phyloP scores from a whole-genome alignment of 2,888 invertebrate genomes.

The Thysanoteuthis rhombus region DNA sequence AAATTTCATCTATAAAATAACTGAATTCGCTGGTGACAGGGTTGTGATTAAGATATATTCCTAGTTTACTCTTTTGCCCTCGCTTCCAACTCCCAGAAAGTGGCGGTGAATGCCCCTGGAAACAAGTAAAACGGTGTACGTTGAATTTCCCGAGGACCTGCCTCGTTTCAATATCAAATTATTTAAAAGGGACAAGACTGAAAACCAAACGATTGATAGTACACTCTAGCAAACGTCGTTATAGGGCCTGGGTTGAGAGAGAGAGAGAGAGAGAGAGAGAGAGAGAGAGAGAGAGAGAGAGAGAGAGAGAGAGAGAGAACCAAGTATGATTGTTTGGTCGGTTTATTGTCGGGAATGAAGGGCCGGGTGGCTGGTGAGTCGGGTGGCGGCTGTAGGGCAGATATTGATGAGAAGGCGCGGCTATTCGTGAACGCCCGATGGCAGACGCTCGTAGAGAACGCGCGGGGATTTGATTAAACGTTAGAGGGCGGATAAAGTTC shows the following conservation, averaged over 20 bases:
- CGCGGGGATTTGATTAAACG: not conserved
- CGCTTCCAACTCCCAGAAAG: too few species aligned
- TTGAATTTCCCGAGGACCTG: not conserved
- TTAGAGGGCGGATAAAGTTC: not conserved
- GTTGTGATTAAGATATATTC: too few species aligned
- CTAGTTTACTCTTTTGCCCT: too few species aligned
- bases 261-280: too few species aligned
- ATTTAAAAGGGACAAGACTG: not conserved
- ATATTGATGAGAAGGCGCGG: not conserved
- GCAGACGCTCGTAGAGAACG: not conserved
- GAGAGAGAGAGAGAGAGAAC: not conserved
- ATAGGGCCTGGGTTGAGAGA: not conserved
- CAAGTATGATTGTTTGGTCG: not conserved
- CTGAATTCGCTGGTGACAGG: too few species aligned
- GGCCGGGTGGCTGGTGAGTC: not conserved
- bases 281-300: not conserved
- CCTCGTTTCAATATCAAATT: not conserved
- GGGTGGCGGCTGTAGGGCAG: not conserved
- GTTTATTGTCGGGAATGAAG: not conserved
- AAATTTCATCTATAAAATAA: too few species aligned
- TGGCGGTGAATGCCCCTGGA: too few species aligned
- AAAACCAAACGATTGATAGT: too few species aligned
- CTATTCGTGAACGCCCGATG: not conserved
- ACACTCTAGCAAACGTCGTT: too few species aligned
- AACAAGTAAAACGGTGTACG: not conserved